A percentile compares a stretch with the other conserved stretches of the same genome.
These are phyloP conservation scores for Carassius gibelio DNA, from an alignment of 2,113 vertebrate species.

Conservation along the genomic window DNA sequence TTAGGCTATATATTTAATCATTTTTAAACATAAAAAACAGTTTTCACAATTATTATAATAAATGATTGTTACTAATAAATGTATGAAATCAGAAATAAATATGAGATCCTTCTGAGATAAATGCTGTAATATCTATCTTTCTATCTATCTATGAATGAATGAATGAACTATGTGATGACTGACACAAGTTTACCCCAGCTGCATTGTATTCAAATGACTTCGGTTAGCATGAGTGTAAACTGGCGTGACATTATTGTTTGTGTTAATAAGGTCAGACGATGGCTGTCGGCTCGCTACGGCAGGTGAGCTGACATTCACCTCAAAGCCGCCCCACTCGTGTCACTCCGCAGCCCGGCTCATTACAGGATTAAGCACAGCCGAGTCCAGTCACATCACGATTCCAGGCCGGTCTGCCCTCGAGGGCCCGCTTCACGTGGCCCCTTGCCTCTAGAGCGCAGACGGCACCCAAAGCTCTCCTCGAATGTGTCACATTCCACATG, in stretches of 20 bases:
- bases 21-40: not conserved
- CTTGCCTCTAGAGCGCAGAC: constrained; percentile 11
- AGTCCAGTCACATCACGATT: constrained; percentile 20
- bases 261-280: not conserved
- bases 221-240: not conserved
- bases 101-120: no score
- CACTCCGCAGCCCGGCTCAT: constrained; percentile 42
- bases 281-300: not conserved
- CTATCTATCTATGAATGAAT: not conserved
- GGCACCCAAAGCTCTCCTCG: constrained; percentile 49
- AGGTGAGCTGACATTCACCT: constrained; percentile 42
- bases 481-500: constrained; percentile 66
- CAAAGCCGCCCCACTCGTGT: constrained; percentile 35
- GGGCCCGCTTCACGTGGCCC: not conserved
- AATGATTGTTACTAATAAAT: not conserved
- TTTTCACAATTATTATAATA: not conserved
- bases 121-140: no score
- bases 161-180: not conserved
- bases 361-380: constrained; percentile 52
- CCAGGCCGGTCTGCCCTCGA: not conserved
- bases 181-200: not conserved
- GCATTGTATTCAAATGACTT: not conserved
- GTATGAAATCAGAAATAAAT: not conserved
- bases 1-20: not conserved
- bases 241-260: not conserved